Conservation (phyloP, 2,888 invertebrate species). For the Tiliacea citrago region DNA sequence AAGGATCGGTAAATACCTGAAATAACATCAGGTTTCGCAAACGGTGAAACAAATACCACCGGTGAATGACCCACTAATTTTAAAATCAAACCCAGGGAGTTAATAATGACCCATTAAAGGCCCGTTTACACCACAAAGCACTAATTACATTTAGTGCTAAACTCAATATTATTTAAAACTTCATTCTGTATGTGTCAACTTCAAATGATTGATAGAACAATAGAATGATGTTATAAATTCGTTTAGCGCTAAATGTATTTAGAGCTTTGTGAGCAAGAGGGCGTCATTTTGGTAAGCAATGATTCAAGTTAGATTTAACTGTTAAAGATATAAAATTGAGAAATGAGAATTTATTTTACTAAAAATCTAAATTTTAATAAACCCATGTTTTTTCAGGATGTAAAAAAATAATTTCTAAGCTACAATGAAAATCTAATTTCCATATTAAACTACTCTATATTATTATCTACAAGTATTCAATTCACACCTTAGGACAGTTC, state of each 20-base stretch:
- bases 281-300: constrained; percentile 7
- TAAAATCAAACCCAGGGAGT: constrained; percentile 55
- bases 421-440: constrained; percentile 25
- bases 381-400: constrained; percentile 63
- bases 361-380: constrained; percentile 27
- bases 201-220: background rate
- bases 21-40: constrained; percentile 90
- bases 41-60: constrained; percentile 73
- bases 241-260: background rate
- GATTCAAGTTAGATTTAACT: constrained; percentile 3
- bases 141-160: constrained; percentile 16
- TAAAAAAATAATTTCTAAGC: constrained; percentile 23
- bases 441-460: constrained; percentile 34
- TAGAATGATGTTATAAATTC: background rate
- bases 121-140: constrained; percentile 21
- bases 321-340: constrained; percentile 32
- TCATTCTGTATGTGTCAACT: background rate
- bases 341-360: constrained; percentile 17
- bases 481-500: constrained; percentile 95
- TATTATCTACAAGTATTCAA: constrained; percentile 45
- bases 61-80: constrained; percentile 59
- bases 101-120: constrained; percentile 35
- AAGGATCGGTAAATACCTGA: constrained; percentile 98
- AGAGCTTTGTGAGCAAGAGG: constrained; percentile 3
- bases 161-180: constrained; percentile 11